Evolutionary conservation across 2,797 vertebrate species (phyloP), one percentile per base, ranked within the genome.

Genomic region (Poeciliopsis presidionis): DNA sequence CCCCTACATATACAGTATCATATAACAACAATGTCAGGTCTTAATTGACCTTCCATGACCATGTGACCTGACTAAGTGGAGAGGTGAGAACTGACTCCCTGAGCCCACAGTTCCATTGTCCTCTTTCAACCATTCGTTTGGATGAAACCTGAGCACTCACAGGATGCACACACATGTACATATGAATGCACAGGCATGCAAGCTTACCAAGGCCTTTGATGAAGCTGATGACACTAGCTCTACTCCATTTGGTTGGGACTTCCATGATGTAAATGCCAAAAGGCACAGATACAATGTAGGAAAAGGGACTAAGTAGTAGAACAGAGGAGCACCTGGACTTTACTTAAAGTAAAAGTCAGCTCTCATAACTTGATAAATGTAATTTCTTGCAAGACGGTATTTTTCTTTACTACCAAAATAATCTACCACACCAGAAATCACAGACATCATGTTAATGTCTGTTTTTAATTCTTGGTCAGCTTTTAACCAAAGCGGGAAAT

Each of bases 141-240:
- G 69, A 65, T 88, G 86, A 82, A 88, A 90, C 74, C 47, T 13
- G 71, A 90, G 57, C 63, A 36, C 74, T 73, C 41, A 30, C 78
- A 80, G 14, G 84, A 86, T 81, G 85, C 81, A 84, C 82, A 82
- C 84, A 82, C 76, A 76, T 25, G 73, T n/a, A 67, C 82, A 80
- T 79, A 71, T 51, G 59, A 81, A 87, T 63, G 80, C 67, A 81
- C 77, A 72, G 63, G n/a, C 79, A 39, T 72, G 47, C 76, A 77
- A 81, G 97, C 98, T 96, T 98, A 99, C 98, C 98, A 3, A 99
- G 96, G 43, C 97, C 97, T 94, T 99, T 99, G 93, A 99, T 98
- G 94, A 99, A 97, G 96, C 95, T 95, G 95, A 98, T 96, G 94
- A 99, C 95, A 88, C 96, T 98, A 88, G 97, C 96, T 92, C 96